Evolutionary conservation across 2,113 vertebrate species (phyloP).

Genomic region (Lutjanus erythropterus): DNA sequence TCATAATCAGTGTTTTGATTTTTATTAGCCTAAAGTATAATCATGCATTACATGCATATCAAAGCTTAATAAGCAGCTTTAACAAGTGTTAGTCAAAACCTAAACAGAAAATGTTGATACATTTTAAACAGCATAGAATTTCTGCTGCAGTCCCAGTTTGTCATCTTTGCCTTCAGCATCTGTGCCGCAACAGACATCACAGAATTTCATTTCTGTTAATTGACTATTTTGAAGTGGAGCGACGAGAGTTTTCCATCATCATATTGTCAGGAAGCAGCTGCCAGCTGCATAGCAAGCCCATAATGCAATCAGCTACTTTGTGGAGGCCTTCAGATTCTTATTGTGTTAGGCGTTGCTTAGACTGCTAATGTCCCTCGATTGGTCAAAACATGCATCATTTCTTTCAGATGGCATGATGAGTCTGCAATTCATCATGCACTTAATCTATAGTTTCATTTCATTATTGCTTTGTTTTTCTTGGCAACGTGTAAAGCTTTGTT

Average conservation of each 20-base stretch:
- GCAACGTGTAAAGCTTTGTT: background rate
- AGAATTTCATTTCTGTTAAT: constrained; percentile 75
- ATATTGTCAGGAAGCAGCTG: constrained; percentile 80
- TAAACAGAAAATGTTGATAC: background rate
- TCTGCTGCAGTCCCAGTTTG: constrained; percentile 47
- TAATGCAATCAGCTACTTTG: constrained; percentile 72
- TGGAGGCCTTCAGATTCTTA: constrained; percentile 50
- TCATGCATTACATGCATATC: background rate
- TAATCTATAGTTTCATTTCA: constrained; percentile 23
- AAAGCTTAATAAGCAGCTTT: background rate
- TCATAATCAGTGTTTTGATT: background rate
- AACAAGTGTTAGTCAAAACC: background rate
- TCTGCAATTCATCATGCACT: background rate
- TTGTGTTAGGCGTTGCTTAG: constrained; percentile 50
- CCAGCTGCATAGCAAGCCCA: constrained; percentile 68
- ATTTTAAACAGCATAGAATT: constrained; percentile 20
- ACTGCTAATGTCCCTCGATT: constrained; percentile 55
- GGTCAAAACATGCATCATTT: constrained; percentile 46
- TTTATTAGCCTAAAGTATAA: background rate
- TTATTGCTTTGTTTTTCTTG: constrained; percentile 24
- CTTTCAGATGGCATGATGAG: constrained; percentile 3
- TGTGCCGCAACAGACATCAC: constrained; percentile 62
- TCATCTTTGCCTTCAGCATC: constrained; percentile 64
- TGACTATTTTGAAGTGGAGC: constrained; percentile 73
- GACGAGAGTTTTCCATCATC: constrained; percentile 73